Base-by-base conservation (phyloP, 2,888 invertebrate species). In the Schizaphis graminum region DNA sequence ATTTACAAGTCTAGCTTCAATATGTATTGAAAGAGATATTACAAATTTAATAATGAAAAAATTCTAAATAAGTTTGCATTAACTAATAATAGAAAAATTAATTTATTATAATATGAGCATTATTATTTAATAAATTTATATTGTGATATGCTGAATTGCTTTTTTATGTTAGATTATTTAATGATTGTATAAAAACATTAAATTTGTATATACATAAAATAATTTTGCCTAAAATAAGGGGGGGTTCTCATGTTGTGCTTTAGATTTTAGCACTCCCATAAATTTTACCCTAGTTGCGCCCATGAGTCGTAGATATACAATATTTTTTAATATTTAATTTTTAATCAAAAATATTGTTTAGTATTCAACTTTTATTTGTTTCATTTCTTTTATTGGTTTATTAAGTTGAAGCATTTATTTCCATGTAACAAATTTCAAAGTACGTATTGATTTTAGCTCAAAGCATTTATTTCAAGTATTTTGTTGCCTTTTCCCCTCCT, bases 41-140 rank as follows among this genome's bases (percentile, higher is more conserved):
- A 53, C 49, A 16, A 88, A 88, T 35, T 88, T 21, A 8, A 56
- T 88, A 85, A 4, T 85, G 26, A 85, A 44, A 85, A 44, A 10
- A 44, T 85, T 85, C 4, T 85, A 85, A 26, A 85, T 85, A 85
- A 85, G 26, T 85, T 85, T 85, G 44, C 44, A 85, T 85, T 11
- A 85, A 85, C 85, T 85, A 85, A 44, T 84, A 84, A n/a, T n/a
- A n/a, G 85, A 85, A 85, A 85, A 85, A 85, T 85, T 44, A 44
- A 85, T 85, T 85, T 85, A 85, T 85, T 85, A 44, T 85, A 85
- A 44, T n/a, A n/a, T n/a, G n/a, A n/a, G n/a, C n/a, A n/a, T n/a
- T n/a, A n/a, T n/a, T n/a, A n/a, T n/a, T n/a, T n/a, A n/a, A n/a
- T n/a, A n/a, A n/a, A n/a, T n/a, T n/a, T n/a, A n/a, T n/a, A n/a